Percentiles rank a stretch among this genome's conserved stretches.
Evolutionary conservation across 2,888 invertebrate genomes (phyloP).

Genomic region (Dasypogon diadema): DNA sequence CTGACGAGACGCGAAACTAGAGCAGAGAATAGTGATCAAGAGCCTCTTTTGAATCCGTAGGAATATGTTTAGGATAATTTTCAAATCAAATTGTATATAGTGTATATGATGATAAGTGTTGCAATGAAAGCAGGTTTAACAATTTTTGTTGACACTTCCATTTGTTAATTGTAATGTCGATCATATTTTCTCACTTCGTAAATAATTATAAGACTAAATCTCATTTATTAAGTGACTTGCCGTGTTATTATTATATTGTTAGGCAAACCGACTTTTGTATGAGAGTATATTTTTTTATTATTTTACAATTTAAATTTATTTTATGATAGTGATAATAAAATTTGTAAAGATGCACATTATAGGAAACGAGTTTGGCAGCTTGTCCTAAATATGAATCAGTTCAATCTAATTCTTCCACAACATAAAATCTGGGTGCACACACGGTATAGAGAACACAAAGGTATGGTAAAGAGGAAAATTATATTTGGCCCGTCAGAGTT

Average conservation of each 20-base stretch:
- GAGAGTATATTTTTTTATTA: background rate
- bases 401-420: no score
- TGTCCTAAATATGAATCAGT: no score
- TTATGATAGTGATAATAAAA: background rate
- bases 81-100: constrained; percentile 2
- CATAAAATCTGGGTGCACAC: no score
- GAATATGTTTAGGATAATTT: constrained; percentile 9
- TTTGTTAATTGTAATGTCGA: no score
- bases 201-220: background rate
- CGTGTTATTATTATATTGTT: no score
- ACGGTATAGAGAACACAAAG: no score
- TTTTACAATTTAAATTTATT: background rate
- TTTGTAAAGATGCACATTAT: background rate
- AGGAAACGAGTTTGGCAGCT: no score
- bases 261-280: background rate
- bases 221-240: background rate
- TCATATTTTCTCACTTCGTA: background rate
- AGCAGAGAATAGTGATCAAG: constrained; percentile 51
- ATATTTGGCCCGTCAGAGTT: no score
- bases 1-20: constrained; percentile 52
- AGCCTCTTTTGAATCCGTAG: constrained; percentile 50
- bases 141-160: background rate
- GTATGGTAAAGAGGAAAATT: no score
- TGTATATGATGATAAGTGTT: background rate
- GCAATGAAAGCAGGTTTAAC: background rate